phyloP scores from a whole-genome alignment of 2,113 vertebrate species.

The Cephalopholis sonnerati region DNA sequence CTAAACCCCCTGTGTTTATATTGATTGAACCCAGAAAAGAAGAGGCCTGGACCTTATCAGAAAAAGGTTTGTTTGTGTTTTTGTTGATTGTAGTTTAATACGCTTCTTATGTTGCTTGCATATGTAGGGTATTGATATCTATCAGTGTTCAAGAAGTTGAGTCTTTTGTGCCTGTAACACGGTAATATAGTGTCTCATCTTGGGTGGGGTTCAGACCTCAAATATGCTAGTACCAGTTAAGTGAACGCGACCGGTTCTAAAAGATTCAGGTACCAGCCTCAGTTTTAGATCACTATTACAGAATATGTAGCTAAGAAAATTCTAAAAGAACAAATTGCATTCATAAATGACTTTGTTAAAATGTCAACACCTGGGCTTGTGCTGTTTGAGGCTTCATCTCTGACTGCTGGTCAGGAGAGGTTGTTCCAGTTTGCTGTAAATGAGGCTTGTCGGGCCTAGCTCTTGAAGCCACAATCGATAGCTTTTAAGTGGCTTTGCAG shows the following conservation, averaged over 20 bases:
- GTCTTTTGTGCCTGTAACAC: not conserved
- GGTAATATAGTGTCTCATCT: not conserved
- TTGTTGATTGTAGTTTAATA: not conserved
- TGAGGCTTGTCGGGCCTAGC: slow-evolving; percentile 57
- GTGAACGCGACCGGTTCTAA: not conserved
- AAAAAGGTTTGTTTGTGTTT: not conserved
- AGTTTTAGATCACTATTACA: not conserved
- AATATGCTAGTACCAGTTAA: not conserved
- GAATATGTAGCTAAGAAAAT: not conserved
- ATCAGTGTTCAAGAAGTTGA: not conserved
- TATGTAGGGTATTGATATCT: not conserved
- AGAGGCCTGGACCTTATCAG: not conserved
- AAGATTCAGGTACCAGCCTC: not conserved
- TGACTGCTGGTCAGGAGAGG: slow-evolving; percentile 2
- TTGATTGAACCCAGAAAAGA: not conserved
- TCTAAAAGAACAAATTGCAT: not conserved
- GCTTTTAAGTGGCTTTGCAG: slow-evolving; percentile 80
- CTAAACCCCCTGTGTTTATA: not conserved
- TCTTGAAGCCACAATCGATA: slow-evolving; percentile 80
- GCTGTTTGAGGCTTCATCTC: not conserved
- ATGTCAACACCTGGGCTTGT: not conserved
- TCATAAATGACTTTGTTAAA: not conserved
- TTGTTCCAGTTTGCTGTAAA: slow-evolving; percentile 57
- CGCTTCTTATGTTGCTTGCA: not conserved
- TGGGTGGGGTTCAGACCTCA: not conserved